Percentiles rank a stretch among this genome's conserved stretches.
phyloP scores from a whole-genome alignment of 1,140 invertebrate species.

The Drosophila malerkotliana region DNA sequence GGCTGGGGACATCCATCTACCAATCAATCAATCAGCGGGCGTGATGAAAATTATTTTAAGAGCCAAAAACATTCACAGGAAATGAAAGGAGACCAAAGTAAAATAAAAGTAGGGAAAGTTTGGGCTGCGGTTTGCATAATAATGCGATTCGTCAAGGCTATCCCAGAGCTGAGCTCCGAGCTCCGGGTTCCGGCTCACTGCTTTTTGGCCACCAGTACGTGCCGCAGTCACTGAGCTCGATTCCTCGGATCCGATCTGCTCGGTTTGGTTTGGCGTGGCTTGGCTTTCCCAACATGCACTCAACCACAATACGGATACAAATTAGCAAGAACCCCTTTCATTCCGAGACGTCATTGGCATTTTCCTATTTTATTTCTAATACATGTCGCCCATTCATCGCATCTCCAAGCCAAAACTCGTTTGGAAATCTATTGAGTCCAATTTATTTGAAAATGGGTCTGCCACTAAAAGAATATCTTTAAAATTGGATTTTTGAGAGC shows the following conservation, averaged over 20 bases:
- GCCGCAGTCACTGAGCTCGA: slow-evolving; percentile 45
- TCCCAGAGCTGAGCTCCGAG: slow-evolving; percentile 2
- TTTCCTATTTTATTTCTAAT: background rate
- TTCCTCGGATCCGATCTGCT: slow-evolving; percentile 12
- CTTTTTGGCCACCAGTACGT: slow-evolving; percentile 45
- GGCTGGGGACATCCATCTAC: slow-evolving; percentile 43
- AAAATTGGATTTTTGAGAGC: no score
- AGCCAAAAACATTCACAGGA: slow-evolving; percentile 25
- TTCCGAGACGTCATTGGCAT: background rate
- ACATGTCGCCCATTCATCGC: no score
- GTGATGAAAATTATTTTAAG: slow-evolving; percentile 64
- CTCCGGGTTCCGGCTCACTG: slow-evolving; percentile 4
- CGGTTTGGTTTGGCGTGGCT: background rate
- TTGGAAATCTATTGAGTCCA: no score
- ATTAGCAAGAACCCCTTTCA: slow-evolving; percentile 49
- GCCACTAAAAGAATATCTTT: no score
- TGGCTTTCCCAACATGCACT: slow-evolving; percentile 29
- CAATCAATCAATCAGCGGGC: slow-evolving; percentile 66
- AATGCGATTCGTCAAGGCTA: slow-evolving; percentile 39
- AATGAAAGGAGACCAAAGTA: slow-evolving; percentile 18
- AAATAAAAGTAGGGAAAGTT: slow-evolving; percentile 17
- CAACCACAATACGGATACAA: slow-evolving; percentile 61
- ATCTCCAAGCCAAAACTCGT: no score
- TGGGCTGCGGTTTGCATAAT: slow-evolving; percentile 59
- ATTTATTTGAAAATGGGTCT: no score